Conservation (phyloP, 2,888 invertebrate genomes). For the Trypoxylon attenuatum region DNA sequence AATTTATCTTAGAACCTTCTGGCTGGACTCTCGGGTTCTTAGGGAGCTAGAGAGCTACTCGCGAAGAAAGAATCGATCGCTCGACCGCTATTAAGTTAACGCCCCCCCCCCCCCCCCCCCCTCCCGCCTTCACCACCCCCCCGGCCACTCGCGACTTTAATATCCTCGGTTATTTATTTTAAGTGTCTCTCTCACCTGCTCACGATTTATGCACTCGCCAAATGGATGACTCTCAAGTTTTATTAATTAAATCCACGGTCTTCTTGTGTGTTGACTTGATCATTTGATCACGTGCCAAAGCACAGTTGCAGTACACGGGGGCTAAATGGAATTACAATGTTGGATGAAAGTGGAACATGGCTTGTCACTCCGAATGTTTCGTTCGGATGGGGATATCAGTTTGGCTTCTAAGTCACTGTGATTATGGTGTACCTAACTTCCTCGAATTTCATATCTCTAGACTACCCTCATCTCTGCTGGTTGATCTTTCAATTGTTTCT, state of each 20-base stretch:
- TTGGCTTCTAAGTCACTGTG: neutral
- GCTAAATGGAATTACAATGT: neutral
- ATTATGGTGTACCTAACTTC: neutral
- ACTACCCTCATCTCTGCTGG: no score
- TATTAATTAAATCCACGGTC: neutral
- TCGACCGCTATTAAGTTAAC: neutral
- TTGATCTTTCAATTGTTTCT: no score
- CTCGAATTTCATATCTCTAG: no score
- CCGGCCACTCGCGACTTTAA: neutral
- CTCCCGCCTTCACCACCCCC: neutral
- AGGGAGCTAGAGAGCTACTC: neutral
- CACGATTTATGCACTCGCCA: neutral
- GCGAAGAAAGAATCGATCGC: conserved; percentile 7
- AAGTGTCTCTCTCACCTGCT: neutral
- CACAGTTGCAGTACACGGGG: neutral
- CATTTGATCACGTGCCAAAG: neutral
- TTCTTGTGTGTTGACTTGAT: neutral
- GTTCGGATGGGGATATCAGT: neutral
- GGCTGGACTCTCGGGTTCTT: neutral
- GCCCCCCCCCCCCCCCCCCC: neutral
- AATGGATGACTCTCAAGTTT: neutral
- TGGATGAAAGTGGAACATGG: neutral
- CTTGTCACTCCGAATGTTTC: neutral
- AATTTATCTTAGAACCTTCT: conserved; percentile 37
- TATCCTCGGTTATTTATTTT: neutral